Evolutionary conservation across 2,888 invertebrate genomes (phyloP).

Genomic region (Coenonympha glycerion): DNA sequence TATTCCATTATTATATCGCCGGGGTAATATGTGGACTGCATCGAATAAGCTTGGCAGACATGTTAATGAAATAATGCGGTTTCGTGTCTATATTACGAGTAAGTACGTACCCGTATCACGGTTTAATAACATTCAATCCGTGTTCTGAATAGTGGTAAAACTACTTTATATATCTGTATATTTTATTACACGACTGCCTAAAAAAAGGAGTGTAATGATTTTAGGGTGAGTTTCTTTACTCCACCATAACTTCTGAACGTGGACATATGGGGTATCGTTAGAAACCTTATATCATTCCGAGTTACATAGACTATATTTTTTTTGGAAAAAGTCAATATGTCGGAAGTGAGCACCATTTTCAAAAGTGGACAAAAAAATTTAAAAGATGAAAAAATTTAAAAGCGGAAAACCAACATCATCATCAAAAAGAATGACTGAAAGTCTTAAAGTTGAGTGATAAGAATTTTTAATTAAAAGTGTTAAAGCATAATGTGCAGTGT

Average conservation of each 20-base stretch:
- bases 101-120: not conserved
- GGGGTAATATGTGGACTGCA: conserved; percentile 31
- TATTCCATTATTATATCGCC: conserved; percentile 36
- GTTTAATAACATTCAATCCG: conserved; percentile 4
- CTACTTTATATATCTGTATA: no score
- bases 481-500: conserved; percentile 64
- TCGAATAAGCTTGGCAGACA: conserved; percentile 32
- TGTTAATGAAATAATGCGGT: conserved; percentile 32
- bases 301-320: no score
- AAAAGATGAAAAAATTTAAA: no score
- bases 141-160: not conserved
- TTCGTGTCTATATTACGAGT: conserved; percentile 11
- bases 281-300: no score
- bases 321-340: no score
- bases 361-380: no score
- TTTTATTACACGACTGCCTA: no score
- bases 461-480: conserved; percentile 56
- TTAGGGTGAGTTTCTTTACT: no score
- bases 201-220: no score
- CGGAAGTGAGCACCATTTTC: no score
- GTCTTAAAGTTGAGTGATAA: conserved; percentile 23
- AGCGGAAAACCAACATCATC: not conserved
- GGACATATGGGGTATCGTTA: no score
- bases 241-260: no score
- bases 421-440: not conserved